Base-by-base conservation (phyloP, 2,888 invertebrate genomes). In the Mesochorus sp. region DNA sequence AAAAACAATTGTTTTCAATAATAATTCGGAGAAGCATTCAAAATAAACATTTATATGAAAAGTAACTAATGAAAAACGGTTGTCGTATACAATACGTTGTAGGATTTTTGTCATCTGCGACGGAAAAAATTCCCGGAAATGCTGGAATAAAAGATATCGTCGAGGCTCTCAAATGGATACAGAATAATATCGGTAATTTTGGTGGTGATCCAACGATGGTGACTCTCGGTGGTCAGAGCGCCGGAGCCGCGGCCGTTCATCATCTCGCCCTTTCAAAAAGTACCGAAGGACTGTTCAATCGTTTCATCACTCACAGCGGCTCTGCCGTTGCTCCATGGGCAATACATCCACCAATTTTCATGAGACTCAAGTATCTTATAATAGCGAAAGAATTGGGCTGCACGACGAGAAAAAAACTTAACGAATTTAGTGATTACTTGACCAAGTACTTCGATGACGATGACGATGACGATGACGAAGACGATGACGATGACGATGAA, bases 91-190 rank as follows among this genome's bases (percentile, higher is more conserved):
- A n/a, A n/a, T n/a, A n/a, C n/a, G n/a, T 17, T n/a, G 0, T 14
- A 73, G 73, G 73, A 28, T 79, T 79, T 24, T 84, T 89, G 59
- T 88, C 88, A 67, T 88, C 86, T 2, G 86, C 83, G 1, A 88
- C 83, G 70, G 64, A 80, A 34, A 76, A 72, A 14, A 80, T 87
- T 1, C 87, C 89, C 0, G 90, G 90, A 3, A 90, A 90, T 81
- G 87, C 87, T 17, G 90, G 85, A 0, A 24, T 90, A 24, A 90
- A 90, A 76, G 90, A 90, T 67, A 81, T 88, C 6, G 53, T 84
- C 4, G 75, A 81, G 76, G 88, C 88, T 0, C 68, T 90, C 12
- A 79, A 70, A 26, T 90, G 90, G 90, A 44, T 90, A 0, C 84
- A 87, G 31, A 81, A 80, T 10, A 90, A 90, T 61, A 88, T 90